Conservation (phyloP, 2,888 invertebrate genomes). For the Xanthorhoe designata region DNA sequence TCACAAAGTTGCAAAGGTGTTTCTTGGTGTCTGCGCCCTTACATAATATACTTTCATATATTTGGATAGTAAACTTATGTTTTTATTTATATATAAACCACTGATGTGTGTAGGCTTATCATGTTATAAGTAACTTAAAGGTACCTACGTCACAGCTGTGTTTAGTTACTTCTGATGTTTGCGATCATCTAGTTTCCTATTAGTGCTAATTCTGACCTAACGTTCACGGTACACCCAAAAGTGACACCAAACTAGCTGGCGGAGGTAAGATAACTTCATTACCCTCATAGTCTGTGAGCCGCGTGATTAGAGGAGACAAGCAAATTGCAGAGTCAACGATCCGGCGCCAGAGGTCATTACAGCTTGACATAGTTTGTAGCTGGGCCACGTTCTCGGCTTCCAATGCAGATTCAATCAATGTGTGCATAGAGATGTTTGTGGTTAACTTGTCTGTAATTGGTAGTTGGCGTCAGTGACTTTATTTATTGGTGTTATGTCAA, state of each 20-base stretch:
- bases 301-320: slow-evolving; percentile 42
- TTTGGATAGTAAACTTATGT: too few species aligned
- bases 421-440: not conserved
- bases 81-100: too few species aligned
- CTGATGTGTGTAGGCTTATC: too few species aligned
- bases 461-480: slow-evolving; percentile 1
- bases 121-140: too few species aligned
- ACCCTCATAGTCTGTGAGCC: slow-evolving; percentile 33
- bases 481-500: not conserved
- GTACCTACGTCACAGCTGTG: too few species aligned
- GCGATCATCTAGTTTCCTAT: not conserved
- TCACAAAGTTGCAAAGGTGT: too few species aligned
- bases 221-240: not conserved
- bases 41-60: too few species aligned
- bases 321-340: slow-evolving; percentile 35
- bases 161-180: not conserved
- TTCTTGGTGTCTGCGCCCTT: too few species aligned
- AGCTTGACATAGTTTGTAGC: slow-evolving; percentile 28
- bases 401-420: slow-evolving; percentile 22
- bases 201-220: not conserved
- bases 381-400: slow-evolving; percentile 8
- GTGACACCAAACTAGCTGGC: slow-evolving; percentile 12
- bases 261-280: slow-evolving; percentile 29
- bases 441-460: not conserved
- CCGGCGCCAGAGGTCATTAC: slow-evolving; percentile 25